Base-by-base conservation (phyloP, 1,140 invertebrate species). In the Drosophila burlai region DNA sequence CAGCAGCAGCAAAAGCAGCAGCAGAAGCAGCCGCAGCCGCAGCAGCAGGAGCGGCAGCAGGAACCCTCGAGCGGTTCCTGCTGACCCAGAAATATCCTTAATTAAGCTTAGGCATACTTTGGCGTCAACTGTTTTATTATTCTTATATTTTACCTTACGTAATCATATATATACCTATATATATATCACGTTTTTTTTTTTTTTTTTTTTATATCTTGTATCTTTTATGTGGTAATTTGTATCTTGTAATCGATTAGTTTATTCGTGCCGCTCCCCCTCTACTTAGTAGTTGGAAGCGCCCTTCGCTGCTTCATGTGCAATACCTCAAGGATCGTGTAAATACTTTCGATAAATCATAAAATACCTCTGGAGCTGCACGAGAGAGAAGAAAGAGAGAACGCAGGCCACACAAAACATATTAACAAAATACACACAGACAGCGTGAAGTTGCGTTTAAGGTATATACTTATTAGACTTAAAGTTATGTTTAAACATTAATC, bases 301-400 rank as follows among this genome's bases (percentile, higher is more conserved):
- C 65, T 46, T 71, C 72, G 80, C 69, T 83, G 84, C 84, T 83
- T 87, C 83, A 71, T 87, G 83, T 87, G 83, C 83, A 87, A 87
- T 87, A 87, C 80, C 83, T 87, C 83, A 86, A 84, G 61, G 71
- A 68, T 71, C 59, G 65, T 79, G 75, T 79, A 78, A 62, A 78
- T 78, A 78, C 38, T 69, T 77, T 78, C 74, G 63, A 68, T 78
- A 76, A 76, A 76, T 75, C 52, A 43, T 55, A 75, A 76, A 76
- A 76, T 76, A 76, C 74, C 74, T 76, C 74, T 76, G 60, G 43
- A 76, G 52, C 72, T 55, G 60, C 62, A 74, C 58, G 42, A 71
- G 40, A 42, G 34, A 24, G 18, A 43, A 73, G 49, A 34, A 69
- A 18, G 15, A 45, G 16, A 49, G 16, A 29, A 43, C 3, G 49